Conservation (phyloP, 1,140 invertebrate species). For the Drosophila navojoa region DNA sequence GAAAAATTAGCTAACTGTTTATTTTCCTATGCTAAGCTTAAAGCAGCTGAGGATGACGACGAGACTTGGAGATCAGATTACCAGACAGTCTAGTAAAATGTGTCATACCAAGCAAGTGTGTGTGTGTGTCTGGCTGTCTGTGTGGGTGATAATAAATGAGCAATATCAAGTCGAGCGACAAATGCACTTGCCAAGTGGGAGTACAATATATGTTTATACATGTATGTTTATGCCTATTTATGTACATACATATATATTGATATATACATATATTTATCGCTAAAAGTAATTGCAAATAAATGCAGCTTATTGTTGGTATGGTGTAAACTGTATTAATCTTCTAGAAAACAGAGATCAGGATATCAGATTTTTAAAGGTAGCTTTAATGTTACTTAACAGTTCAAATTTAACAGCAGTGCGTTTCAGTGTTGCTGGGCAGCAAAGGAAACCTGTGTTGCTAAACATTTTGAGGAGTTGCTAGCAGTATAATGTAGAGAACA, state of each 20-base stretch:
- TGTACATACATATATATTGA: too few species aligned
- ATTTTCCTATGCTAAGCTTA: background rate
- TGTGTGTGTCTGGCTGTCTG: too few species aligned
- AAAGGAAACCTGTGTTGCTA: background rate
- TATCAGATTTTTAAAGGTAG: too few species aligned
- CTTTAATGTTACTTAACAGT: too few species aligned
- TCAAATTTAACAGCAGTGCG: too few species aligned
- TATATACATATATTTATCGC: too few species aligned
- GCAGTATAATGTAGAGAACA: background rate
- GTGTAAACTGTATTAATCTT: too few species aligned
- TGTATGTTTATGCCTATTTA: background rate
- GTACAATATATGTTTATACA: background rate
- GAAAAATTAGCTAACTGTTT: conserved; percentile 23
- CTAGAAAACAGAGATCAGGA: too few species aligned
- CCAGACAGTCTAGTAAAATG: background rate
- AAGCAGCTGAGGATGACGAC: background rate
- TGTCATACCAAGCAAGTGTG: background rate
- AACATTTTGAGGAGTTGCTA: background rate
- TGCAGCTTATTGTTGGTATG: too few species aligned
- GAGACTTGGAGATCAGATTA: background rate
- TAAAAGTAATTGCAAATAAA: too few species aligned
- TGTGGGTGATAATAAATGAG: conserved; percentile 3
- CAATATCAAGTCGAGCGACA: background rate
- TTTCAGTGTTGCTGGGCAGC: too few species aligned
- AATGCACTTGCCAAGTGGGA: conserved; percentile 6